Conservation (phyloP, 2,888 invertebrate genomes). For the Coenonympha arcania region DNA sequence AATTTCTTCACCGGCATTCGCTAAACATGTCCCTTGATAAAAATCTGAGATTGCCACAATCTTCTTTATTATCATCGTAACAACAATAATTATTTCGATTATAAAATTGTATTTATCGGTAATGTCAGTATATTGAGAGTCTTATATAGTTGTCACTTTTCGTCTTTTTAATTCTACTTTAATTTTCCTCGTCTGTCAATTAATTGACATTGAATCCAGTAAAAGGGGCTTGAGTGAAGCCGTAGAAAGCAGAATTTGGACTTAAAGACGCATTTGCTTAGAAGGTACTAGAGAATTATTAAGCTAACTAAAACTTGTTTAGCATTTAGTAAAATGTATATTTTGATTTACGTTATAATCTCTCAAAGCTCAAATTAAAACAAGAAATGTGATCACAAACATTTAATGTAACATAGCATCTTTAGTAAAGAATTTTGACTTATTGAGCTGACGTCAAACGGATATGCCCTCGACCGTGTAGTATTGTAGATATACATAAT, state of each 20-base stretch:
- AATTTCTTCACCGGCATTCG: neutral
- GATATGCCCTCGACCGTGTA: constrained; percentile 57
- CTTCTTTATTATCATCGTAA: neutral
- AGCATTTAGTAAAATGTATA: no score
- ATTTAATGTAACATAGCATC: neutral
- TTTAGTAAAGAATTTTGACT: constrained; percentile 6
- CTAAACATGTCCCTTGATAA: neutral
- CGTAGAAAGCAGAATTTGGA: neutral
- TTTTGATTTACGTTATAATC: no score
- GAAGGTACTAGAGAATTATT: neutral
- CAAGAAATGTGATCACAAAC: no score
- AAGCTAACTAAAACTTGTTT: neutral
- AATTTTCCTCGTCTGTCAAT: no score
- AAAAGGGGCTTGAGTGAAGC: no score
- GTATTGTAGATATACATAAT: no score
- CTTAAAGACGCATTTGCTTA: neutral
- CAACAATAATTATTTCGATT: constrained; percentile 1
- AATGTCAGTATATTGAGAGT: neutral
- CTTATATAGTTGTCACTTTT: no score
- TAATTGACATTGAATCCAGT: no score
- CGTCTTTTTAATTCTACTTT: no score
- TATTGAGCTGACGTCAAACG: constrained; percentile 36
- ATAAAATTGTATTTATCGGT: neutral
- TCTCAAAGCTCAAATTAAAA: no score
- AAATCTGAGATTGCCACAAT: constrained; percentile 5